Evolutionary conservation across 2,113 vertebrate genomes (phyloP), one percentile per base, ranked within the genome.

Genomic region (Aspiorhynchus laticeps): DNA sequence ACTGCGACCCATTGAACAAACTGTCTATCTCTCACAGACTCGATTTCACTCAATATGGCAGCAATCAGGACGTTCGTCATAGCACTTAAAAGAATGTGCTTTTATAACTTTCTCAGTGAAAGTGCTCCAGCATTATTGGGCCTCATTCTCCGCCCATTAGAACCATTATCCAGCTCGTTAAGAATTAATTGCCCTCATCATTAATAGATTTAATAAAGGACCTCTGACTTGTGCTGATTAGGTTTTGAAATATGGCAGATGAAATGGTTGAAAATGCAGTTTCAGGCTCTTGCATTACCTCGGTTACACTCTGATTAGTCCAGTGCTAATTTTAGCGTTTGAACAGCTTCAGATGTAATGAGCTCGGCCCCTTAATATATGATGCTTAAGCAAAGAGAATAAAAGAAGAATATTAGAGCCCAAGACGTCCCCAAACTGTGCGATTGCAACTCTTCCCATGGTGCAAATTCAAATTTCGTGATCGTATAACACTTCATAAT

Each of bases 171-270:
- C 80, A 59, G 69, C 76, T 36, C 41, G 65, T 84, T 83, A 75
- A 14, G 71, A 33, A 74, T 80, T 41, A 89, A 89, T 85, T 80
- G 86, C 41, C 75, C 84, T 80, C 81, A 75, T 75, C 75, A 75
- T 67, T 80, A 87, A 87, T 87, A 67, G 53, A 84, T 80, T 63
- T 85, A 63, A 84, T 80, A 84, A 84, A 73, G 36, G 73, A 74
- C 78, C 69, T 33, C 73, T 85, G 84, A 36, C 73, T 88, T 67
- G 53, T 53, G 56, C 77, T 74, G 77, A 73, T 84, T 84, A 48
- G 82, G 46, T 38, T 82, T 85, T 48, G 83, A 85, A 65, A 81
- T 63, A 77, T 85, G 33, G 36, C 9, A n/a, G 24, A 80, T 85
- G 65, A 73, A 84, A 38, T 61, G 59, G 59, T 71, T 36, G 56